Evolutionary conservation across 2,888 invertebrate species (phyloP), one percentile per base, ranked within the genome.

Genomic region (Blastobasis adustella): DNA sequence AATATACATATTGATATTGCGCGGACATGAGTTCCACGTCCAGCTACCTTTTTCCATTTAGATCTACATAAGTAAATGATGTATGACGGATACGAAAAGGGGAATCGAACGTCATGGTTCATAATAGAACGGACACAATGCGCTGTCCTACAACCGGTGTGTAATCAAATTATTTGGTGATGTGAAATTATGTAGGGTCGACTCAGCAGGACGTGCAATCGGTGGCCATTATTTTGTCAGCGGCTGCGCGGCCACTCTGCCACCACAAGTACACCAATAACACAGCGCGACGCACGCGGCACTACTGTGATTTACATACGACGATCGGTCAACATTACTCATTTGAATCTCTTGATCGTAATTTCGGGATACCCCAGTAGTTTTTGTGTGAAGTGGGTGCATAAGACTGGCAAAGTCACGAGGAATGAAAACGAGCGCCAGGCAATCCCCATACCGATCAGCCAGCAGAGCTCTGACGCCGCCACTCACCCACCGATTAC

Each of bases 191-290:
- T 70, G 63, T 76, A 75, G 76, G 73, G 71, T 73, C 72, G 69
- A 57, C 62, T 63, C 65, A 61, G 67, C 77, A 79, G 81, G 82
- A 82, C 78, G 77, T 70, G 74, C 71, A 71, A 69, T 79, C 73
- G 73, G 59, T 64, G 56, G 67, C 68, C 64, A 73, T 74, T 76
- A 79, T 73, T 76, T 76, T 76, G 80, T 79, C 71, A 73, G 67
- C 67, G 66, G 64, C 67, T 57, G 65, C 66, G 65, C 69, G 67
- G 67, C 64, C 64, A 66, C 48, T 50, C 45, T 50, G 46, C 62
- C 65, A 63, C 59, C 66, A 65, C 58, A 59, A 67, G 70, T 66
- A 58, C 54, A 55, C 59, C 55, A 63, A 58, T 60, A 58, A 61
- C 59, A 61, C 51, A 54, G 60, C 63, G 58, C 61, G 63, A 55